Conservation (phyloP, 1,140 invertebrate genomes). For the Papilio xuthus region DNA sequence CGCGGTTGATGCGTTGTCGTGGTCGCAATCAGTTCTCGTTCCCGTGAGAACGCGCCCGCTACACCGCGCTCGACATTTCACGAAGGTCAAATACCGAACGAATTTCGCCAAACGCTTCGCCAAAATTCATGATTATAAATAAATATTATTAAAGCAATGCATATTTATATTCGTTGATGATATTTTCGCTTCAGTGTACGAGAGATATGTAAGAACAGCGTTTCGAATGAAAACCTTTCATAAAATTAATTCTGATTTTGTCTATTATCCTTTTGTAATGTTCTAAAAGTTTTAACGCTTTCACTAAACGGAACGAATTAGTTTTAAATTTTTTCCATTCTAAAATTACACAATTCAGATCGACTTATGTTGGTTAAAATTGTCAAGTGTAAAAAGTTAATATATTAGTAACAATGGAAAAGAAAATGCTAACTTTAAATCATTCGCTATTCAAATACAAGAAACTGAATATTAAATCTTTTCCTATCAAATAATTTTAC, state of each 20-base stretch:
- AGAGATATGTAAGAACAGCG: neutral
- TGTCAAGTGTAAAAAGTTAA: too few relatives aligned
- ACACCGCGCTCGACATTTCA: conserved; percentile 49
- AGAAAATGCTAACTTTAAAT: neutral
- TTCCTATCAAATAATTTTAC: neutral
- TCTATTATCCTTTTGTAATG: too few relatives aligned
- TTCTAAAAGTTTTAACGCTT: too few relatives aligned
- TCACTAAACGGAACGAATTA: too few relatives aligned
- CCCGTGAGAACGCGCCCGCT: conserved; percentile 73
- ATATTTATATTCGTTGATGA: neutral
- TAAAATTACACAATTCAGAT: too few relatives aligned
- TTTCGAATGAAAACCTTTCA: too few relatives aligned
- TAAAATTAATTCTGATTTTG: too few relatives aligned
- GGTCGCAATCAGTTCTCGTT: conserved; percentile 73
- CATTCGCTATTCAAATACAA: too few relatives aligned
- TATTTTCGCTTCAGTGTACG: neutral
- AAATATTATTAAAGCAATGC: neutral
- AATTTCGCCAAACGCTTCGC: conserved; percentile 52
- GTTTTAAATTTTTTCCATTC: too few relatives aligned
- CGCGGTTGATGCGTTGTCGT: conserved; percentile 50
- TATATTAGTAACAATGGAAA: neutral
- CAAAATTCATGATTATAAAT: conserved; percentile 34
- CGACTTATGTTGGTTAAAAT: too few relatives aligned
- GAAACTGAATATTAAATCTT: neutral
- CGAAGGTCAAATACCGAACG: conserved; percentile 65